Conservation (phyloP, 2,113 vertebrate species). For the Mastomys coucha region DNA sequence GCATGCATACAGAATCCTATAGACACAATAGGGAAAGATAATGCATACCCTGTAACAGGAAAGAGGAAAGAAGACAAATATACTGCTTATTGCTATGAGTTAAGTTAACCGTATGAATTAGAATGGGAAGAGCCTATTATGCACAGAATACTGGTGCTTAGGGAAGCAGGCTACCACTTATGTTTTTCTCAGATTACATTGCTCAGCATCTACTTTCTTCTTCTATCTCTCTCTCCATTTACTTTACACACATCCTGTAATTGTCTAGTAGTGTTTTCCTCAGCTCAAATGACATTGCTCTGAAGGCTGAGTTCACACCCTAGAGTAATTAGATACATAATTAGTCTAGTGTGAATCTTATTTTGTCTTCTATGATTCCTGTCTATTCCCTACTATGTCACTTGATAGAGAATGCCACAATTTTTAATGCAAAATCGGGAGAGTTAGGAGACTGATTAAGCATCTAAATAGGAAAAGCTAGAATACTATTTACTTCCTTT, state of each 20-base stretch:
- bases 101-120: constrained; percentile 64
- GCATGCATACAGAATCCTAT: constrained; percentile 53
- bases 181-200: constrained; percentile 62
- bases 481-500: constrained; percentile 9
- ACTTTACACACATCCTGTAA: constrained; percentile 46
- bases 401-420: constrained; percentile 57
- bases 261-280: constrained; percentile 57
- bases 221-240: constrained; percentile 31
- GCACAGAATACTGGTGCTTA: constrained; percentile 36
- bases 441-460: constrained; percentile 53
- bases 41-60: constrained; percentile 40
- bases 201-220: constrained; percentile 59
- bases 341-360: constrained; percentile 70
- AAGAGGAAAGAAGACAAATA: constrained; percentile 45
- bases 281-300: constrained; percentile 48
- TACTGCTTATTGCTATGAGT: constrained; percentile 33
- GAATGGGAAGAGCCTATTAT: constrained; percentile 51
- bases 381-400: constrained; percentile 42
- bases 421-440: constrained; percentile 68
- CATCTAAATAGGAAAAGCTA: background rate
- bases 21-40: constrained; percentile 34
- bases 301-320: constrained; percentile 74
- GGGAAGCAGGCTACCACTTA: background rate
- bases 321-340: constrained; percentile 76
- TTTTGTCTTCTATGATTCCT: constrained; percentile 62